phyloP scores from a whole-genome alignment of 2,888 invertebrate genomes.

The Poecilobothrus nobilitatus region DNA sequence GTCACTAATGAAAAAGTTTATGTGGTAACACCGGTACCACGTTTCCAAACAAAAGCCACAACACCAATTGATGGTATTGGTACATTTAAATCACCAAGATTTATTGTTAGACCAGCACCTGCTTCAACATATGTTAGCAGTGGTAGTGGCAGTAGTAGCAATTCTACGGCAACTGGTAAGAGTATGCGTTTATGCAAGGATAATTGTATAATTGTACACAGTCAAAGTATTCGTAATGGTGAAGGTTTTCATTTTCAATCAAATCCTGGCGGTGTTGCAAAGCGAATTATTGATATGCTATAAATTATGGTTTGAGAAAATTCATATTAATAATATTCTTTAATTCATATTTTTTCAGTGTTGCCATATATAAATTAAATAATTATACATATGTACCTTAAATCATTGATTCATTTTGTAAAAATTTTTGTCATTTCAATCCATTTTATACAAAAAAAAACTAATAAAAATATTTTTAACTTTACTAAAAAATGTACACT shows the following conservation, averaged over 20 bases:
- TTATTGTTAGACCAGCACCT: slow-evolving; percentile 51
- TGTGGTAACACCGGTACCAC: slow-evolving; percentile 69
- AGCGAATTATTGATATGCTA: not conserved
- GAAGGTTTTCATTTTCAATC: not conserved
- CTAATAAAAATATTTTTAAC: too few species aligned
- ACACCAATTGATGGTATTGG: slow-evolving; percentile 24
- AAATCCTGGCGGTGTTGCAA: not conserved
- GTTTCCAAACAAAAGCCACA: slow-evolving; percentile 24
- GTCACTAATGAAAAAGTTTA: slow-evolving; percentile 71
- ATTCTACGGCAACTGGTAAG: slow-evolving; percentile 26
- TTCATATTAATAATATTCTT: not conserved
- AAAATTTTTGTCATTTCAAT: too few species aligned
- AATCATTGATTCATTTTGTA: too few species aligned
- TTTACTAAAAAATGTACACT: too few species aligned
- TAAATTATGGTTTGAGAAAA: not conserved
- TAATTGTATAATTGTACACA: slow-evolving; percentile 8
- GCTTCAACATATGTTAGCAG: slow-evolving; percentile 30
- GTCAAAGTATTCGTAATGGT: not conserved
- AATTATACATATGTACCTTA: too few species aligned
- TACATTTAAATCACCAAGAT: slow-evolving; percentile 44
- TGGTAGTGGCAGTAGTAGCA: not conserved
- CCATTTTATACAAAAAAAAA: too few species aligned
- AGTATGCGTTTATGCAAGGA: slow-evolving; percentile 13
- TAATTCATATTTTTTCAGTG: not conserved
- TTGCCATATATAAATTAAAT: not conserved